Evolutionary conservation across 2,888 invertebrate genomes (phyloP).

Genomic region (Mylabris sibirica): DNA sequence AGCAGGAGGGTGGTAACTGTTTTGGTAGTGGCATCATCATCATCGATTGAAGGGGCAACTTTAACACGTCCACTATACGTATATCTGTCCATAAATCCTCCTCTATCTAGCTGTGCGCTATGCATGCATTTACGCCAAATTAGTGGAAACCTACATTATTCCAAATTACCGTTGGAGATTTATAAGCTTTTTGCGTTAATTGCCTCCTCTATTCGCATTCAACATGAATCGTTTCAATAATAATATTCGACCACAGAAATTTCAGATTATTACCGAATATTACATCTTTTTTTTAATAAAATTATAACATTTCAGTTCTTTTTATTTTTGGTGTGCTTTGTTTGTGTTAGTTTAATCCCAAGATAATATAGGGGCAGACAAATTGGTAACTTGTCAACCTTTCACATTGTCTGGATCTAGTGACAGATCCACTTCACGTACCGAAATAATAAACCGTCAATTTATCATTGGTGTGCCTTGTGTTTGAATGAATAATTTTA

Average conservation of each 20-base stretch:
- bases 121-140: conserved; percentile 53
- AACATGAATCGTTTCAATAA: conserved; percentile 30
- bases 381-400: conserved; percentile 14
- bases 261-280: background rate
- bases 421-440: conserved; percentile 26
- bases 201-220: conserved; percentile 23
- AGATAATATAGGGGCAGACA: conserved; percentile 18
- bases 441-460: conserved; percentile 32
- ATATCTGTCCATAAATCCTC: conserved; percentile 52
- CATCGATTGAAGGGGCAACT: background rate
- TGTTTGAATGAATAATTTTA: conserved; percentile 25
- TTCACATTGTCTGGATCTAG: conserved; percentile 12
- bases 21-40: background rate
- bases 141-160: conserved; percentile 50
- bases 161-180: conserved; percentile 47
- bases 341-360: background rate
- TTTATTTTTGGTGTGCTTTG: background rate
- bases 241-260: conserved; percentile 8
- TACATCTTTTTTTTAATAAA: background rate
- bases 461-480: conserved; percentile 26
- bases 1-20: background rate
- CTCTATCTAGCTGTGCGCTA: conserved; percentile 44
- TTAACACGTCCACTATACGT: conserved; percentile 37
- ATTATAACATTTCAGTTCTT: background rate
- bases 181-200: conserved; percentile 42